Conservation (phyloP, 2,888 invertebrate species). For the Lutraria lutraria region DNA sequence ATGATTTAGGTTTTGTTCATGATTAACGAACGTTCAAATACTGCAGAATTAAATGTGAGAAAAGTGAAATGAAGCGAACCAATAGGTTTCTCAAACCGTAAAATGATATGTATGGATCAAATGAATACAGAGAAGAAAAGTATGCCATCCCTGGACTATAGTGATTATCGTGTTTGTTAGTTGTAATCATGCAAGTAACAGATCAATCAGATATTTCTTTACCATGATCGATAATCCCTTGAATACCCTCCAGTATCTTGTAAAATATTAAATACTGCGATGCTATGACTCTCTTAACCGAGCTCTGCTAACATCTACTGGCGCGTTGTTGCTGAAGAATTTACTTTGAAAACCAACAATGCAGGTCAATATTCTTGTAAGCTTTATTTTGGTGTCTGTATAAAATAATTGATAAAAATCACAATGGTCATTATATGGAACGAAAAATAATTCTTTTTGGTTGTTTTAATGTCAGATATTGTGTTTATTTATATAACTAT, state of each 20-base stretch:
- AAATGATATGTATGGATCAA: conserved; percentile 12
- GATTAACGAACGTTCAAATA: conserved; percentile 42
- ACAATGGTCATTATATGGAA: too few relatives aligned
- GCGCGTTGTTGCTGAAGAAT: too few relatives aligned
- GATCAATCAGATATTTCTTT: conserved; percentile 1
- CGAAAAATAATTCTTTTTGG: too few relatives aligned
- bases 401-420: too few relatives aligned
- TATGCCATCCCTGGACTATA: neutral
- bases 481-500: too few relatives aligned
- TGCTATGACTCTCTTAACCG: neutral
- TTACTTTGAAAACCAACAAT: too few relatives aligned
- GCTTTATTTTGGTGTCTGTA: too few relatives aligned
- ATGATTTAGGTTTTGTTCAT: conserved; percentile 43
- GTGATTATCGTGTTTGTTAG: conserved; percentile 9
- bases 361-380: too few relatives aligned
- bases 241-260: neutral
- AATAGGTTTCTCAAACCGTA: neutral
- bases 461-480: too few relatives aligned
- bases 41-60: conserved; percentile 6
- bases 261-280: conserved; percentile 1
- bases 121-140: neutral
- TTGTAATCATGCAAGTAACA: conserved; percentile 19
- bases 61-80: neutral
- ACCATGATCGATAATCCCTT: neutral
- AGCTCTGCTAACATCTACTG: neutral